These are phyloP conservation scores for Gymnoscopelus microlampas DNA, from an alignment of 2,797 vertebrate genomes.

Conservation along the genomic window DNA sequence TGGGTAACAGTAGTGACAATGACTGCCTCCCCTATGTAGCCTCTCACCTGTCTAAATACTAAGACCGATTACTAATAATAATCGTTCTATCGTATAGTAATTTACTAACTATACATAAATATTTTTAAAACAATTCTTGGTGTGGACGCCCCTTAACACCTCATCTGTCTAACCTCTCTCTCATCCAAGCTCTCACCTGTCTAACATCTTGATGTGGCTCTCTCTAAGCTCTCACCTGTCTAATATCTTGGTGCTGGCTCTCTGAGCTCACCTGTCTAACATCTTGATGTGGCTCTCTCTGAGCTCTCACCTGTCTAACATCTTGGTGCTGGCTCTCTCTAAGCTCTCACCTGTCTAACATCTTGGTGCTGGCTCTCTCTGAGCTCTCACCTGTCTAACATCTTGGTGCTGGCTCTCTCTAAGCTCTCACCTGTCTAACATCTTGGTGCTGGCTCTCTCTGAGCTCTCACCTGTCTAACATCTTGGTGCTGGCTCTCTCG, in stretches of 20 bases:
- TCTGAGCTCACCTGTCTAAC: conserved; percentile 60
- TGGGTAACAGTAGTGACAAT: no score
- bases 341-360: no score
- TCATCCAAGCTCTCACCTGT: background rate
- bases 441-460: background rate
- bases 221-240: conserved; percentile 83
- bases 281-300: background rate
- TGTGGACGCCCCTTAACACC: background rate
- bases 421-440: background rate
- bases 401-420: background rate
- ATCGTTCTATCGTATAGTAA: no score
- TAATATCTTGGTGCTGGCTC: conserved; percentile 97
- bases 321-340: background rate
- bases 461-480: conserved; percentile 90
- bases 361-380: no score
- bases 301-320: background rate
- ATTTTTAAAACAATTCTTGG: background rate
- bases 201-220: background rate
- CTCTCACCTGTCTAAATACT: conserved; percentile 1
- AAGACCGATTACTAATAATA: no score
- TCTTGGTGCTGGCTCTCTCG: conserved; percentile 96
- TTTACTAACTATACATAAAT: no score
- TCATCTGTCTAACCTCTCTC: background rate
- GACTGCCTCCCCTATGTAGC: no score
- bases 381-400: background rate